These are phyloP conservation scores for Gallinago media DNA, from an alignment of 2,113 vertebrate genomes.

Conservation along the genomic window DNA sequence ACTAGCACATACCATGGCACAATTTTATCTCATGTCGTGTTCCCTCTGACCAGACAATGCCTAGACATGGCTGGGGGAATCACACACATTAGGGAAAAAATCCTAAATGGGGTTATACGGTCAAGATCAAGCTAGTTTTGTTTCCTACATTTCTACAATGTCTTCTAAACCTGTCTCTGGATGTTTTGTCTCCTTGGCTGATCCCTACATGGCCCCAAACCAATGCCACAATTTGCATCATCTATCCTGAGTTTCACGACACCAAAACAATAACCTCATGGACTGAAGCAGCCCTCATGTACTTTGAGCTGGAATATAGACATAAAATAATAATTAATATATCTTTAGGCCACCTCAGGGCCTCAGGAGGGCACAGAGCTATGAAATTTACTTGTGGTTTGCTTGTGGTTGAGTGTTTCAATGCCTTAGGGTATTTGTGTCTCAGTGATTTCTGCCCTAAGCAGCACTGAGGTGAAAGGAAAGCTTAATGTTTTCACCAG, in stretches of 20 bases:
- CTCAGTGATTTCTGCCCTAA: background rate
- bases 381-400: background rate
- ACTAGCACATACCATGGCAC: background rate
- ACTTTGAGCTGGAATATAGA: background rate
- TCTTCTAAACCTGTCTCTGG: background rate
- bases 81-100: background rate
- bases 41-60: background rate
- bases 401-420: background rate
- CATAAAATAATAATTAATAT: background rate
- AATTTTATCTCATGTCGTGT: background rate
- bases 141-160: background rate
- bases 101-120: background rate
- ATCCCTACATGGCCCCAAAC: background rate
- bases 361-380: background rate
- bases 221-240: background rate
- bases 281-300: accelerated
- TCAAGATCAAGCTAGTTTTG: background rate
- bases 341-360: background rate
- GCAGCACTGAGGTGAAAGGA: background rate
- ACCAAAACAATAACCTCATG: background rate
- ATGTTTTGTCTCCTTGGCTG: background rate
- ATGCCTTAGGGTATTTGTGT: background rate
- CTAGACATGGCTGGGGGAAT: background rate
- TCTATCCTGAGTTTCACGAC: background rate
- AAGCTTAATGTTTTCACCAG: background rate